Base-by-base conservation (phyloP, 2,113 vertebrate species). In the Pedetes capensis region DNA sequence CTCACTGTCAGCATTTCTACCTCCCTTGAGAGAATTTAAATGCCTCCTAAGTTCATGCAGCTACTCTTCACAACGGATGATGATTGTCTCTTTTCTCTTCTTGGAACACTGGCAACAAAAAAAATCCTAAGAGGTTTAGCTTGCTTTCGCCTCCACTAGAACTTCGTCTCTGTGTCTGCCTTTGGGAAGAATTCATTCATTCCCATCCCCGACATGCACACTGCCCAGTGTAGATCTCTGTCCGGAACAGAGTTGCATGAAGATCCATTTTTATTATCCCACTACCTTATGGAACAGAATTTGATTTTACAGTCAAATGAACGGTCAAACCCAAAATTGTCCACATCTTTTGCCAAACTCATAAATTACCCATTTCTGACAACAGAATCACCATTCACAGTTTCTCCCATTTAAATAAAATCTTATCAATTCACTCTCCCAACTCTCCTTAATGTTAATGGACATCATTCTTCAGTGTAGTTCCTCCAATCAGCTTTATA, bases 271-370 rank as follows among this genome's bases (percentile, higher is more conserved):
- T 95, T 84, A 87, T 61, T 61, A 81, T 53, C 29, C 59, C 42
- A 44, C 0, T 1, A 14, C 37, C 42, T 82, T 88, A 32, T 6
- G 59, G 66, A 47, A 37, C 22, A 42, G 59, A 39, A 22, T 72
- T 72, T 68, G 27, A 87, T 39, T 89, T 91, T 91, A 84, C 32
- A 69, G 55, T 53, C 89, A 89, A 93, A 27, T 57, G 37, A 47
- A 75, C 8, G 72, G 25, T 53, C 49, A 82, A 91, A 87, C 29
- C 47, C 53, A 29, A 94, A 68, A 44, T 49, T 59, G 32, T 25
- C 42, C 4, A 49, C 42, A 66, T 89, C 29, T 53, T 93, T 76
- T 92, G 39, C 47, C 49, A 75, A 89, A 80, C 34, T 59, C 61
- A 51, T 14, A 39, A 75, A 88, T 20, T 57, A 71, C 8, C 20